phyloP scores from a whole-genome alignment of 2,797 vertebrate species.

The Sibirionetta formosa region DNA sequence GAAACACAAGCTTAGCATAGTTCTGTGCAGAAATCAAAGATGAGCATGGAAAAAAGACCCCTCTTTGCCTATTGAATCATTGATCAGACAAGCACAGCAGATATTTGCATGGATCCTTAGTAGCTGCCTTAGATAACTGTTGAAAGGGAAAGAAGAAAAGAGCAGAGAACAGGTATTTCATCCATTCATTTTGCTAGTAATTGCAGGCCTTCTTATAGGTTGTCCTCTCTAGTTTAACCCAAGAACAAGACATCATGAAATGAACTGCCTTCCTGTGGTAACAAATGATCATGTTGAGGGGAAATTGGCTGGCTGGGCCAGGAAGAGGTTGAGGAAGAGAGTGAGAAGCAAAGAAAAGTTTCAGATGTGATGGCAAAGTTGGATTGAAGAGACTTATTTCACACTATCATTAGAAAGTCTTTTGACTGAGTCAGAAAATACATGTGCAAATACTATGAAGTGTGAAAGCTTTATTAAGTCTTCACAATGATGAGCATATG shows the following conservation, averaged over 20 bases:
- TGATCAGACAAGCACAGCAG: conserved; percentile 73
- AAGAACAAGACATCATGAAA: neutral
- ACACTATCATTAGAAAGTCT: neutral
- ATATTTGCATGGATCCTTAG: conserved; percentile 64
- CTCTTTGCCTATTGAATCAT: conserved; percentile 76
- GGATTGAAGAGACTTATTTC: neutral
- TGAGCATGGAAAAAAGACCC: conserved; percentile 60
- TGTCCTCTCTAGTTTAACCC: neutral
- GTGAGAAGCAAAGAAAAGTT: neutral
- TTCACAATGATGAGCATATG: neutral
- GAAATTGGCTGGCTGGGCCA: neutral
- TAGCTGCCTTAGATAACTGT: conserved; percentile 52
- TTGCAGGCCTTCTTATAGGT: neutral
- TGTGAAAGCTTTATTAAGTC: neutral
- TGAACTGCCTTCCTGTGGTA: neutral
- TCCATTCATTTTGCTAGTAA: neutral
- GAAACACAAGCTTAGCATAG: conserved; percentile 76
- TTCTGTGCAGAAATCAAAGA: conserved; percentile 76
- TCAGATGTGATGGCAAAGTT: neutral
- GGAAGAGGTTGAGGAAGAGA: neutral
- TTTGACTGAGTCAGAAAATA: neutral
- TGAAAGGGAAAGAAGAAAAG: conserved; percentile 46
- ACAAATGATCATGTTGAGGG: neutral
- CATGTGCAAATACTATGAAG: neutral
- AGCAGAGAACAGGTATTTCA: neutral